These are phyloP conservation scores for Lacerta bilineata DNA, from an alignment of 2,797 vertebrate genomes.

Conservation along the genomic window DNA sequence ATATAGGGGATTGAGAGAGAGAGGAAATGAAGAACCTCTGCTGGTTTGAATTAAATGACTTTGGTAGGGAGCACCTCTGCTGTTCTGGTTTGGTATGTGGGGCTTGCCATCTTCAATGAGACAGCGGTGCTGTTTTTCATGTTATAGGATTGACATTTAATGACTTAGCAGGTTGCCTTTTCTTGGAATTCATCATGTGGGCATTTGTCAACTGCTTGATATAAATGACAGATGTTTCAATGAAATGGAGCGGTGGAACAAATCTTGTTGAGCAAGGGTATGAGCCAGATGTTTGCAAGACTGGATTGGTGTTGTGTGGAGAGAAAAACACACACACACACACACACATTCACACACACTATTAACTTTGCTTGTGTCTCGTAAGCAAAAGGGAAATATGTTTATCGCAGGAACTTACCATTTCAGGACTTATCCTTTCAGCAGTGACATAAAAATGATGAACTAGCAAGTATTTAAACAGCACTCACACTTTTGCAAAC, in stretches of 20 bases:
- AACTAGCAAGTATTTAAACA: slow-evolving; percentile 34
- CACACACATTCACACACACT: slow-evolving; percentile 42
- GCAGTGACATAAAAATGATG: slow-evolving; percentile 71
- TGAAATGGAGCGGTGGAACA: slow-evolving; percentile 79
- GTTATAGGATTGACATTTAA: slow-evolving; percentile 69
- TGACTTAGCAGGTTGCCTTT: slow-evolving; percentile 42
- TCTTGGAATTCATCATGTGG: slow-evolving; percentile 63
- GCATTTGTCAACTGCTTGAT: slow-evolving; percentile 77
- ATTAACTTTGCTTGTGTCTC: slow-evolving; percentile 67
- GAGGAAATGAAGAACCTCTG: slow-evolving; percentile 64
- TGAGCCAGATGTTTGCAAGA: slow-evolving; percentile 81
- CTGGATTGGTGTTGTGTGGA: slow-evolving; percentile 64
- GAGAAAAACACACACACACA: slow-evolving; percentile 56
- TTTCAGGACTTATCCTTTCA: slow-evolving; percentile 72
- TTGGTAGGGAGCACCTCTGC: slow-evolving; percentile 68
- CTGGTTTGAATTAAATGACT: slow-evolving; percentile 67
- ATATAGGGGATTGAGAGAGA: slow-evolving; percentile 64
- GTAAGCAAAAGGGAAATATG: slow-evolving; percentile 65
- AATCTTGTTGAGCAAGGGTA: slow-evolving; percentile 79
- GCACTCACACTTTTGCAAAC: slow-evolving; percentile 56
- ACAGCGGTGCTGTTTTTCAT: slow-evolving; percentile 69
- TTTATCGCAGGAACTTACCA: slow-evolving; percentile 65
- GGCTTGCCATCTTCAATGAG: slow-evolving; percentile 66
- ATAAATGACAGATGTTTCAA: slow-evolving; percentile 83
- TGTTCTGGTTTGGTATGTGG: slow-evolving; percentile 66